Conservation (phyloP, 2,113 vertebrate genomes). For the Australoheros scitulus region DNA sequence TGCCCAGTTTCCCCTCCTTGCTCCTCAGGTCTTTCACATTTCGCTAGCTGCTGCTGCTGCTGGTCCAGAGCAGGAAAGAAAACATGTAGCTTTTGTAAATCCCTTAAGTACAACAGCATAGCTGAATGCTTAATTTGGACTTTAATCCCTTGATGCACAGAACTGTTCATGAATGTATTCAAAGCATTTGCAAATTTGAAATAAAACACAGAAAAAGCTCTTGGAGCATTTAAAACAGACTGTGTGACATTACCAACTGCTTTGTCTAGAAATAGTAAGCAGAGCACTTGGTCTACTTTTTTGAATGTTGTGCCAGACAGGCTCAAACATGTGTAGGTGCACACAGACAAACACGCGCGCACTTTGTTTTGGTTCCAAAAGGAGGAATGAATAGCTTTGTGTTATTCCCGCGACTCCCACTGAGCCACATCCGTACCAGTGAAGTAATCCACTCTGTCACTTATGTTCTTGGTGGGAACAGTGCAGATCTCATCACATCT, state of each 20-base stretch:
- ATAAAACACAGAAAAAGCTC: background rate
- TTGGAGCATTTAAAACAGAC: background rate
- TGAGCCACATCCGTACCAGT: conserved; percentile 4
- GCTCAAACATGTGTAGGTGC: conserved; percentile 20
- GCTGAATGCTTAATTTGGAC: background rate
- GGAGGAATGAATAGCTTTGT: conserved; percentile 6
- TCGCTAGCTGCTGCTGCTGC: conserved; percentile 8
- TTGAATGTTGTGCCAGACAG: conserved; percentile 28
- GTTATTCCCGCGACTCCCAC: conserved; percentile 3
- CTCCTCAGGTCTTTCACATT: conserved; percentile 24
- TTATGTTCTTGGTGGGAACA: conserved; percentile 41
- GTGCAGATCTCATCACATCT: conserved; percentile 35
- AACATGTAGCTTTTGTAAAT: background rate
- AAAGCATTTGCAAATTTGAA: background rate
- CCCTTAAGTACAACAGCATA: background rate
- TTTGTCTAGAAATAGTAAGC: conserved; percentile 27
- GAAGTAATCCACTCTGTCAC: conserved; percentile 49
- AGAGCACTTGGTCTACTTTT: conserved; percentile 34
- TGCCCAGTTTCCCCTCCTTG: conserved; percentile 43
- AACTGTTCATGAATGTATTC: background rate
- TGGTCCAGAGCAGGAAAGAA: conserved; percentile 12
- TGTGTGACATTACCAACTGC: background rate
- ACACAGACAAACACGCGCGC: conserved; percentile 2
- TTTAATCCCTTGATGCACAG: background rate
- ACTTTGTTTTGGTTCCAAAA: conserved; percentile 42